Evolutionary conservation across 2,888 invertebrate species (phyloP), one percentile per base, ranked within the genome.

Genomic region (Ommatoiulus sabulosus): DNA sequence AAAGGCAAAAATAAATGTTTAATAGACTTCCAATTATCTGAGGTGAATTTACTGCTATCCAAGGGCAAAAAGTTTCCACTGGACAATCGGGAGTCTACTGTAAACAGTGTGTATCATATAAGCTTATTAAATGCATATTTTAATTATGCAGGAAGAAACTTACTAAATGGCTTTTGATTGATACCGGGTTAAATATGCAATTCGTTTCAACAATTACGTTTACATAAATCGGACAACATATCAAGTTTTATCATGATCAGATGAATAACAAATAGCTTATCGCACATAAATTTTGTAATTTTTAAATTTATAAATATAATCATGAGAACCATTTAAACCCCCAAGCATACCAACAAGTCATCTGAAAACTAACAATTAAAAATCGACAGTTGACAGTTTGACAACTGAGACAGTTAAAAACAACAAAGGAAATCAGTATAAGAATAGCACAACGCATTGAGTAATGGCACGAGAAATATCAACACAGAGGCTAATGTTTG

Each of bases 371-470:
- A 72, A 72, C 72, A 72, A 35, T 24, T 72, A 72, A 72, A 48
- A 72, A 20, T 72, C 72, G 72, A 72, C 72, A 24, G 72, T 10
- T 72, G 20, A 24, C 72, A 24, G 0, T 24, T 24, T 24, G 24
- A 72, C 72, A 72, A 72, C 20, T 72, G 72, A 8, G 72, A 72
- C 72, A 72, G 72, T 7, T 72, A 24, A 24, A 7, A 72, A 72
- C 72, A 72, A 72, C 20, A 24, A 72, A 24, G 72, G n/a, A 72
- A 72, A 20, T 63, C 20, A 3, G 24, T 24, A 24, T 24, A 8
- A n/a, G 72, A 72, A 72, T 8, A 72, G n/a, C 72, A 72, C 72
- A 72, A 72, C 72, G 72, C 72, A 72, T 72, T 72, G 72, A 72
- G 72, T 72, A n/a, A 72, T 72, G 72, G 72, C 72, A 72, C 72